Base-by-base conservation (phyloP, 2,888 invertebrate species). In the Diarsia dahlii region DNA sequence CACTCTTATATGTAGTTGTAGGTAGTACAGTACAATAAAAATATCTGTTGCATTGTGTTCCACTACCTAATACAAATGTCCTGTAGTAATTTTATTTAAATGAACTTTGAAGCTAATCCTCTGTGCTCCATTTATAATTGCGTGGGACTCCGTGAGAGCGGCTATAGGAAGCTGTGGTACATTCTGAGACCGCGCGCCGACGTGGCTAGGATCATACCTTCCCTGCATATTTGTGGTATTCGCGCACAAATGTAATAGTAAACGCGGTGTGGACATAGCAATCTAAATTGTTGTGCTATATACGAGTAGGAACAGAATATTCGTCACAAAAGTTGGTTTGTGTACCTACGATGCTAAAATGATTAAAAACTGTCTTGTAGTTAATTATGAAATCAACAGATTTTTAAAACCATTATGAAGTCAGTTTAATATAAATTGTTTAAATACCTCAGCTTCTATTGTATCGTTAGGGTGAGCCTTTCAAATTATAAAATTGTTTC, bases 81-180 rank as follows among this genome's bases (percentile, higher is more conserved):
- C 87, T 86, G 84, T 84, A 78, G 72, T 87, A 86, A 80, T 89
- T 28, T 90, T 90, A 90, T 90, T 89, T 89, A 89, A 90, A 91
- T 89, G 80, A 88, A 89, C 87, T 89, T 86, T 84, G 84, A 81
- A 87, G 88, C 88, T 90, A 89, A 89, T 90, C 87, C 84, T 85
- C 88, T 85, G 75, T 85, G 81, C 79, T 89, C 86, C 83, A 88
- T 90, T 28, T 90, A 89, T 88, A 89, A 90, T 90, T 85, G 90
- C 85, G 85, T 83, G 80, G 85, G 87, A 78, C 82, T 71, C 13
- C 58, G 50, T 13, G 63, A 62, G 54, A 78, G 45, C 72, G 67
- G 70, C 58, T 10, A 71, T 62, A 82, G 60, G 70, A 67, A 76
- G 69, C 73, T 78, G 81, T 66, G 87, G 87, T 69, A 71, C 60